Base-by-base conservation (phyloP, 30 jellyfish, hydroid and myxozoan genomes). In the Sanderia malayensis region DNA sequence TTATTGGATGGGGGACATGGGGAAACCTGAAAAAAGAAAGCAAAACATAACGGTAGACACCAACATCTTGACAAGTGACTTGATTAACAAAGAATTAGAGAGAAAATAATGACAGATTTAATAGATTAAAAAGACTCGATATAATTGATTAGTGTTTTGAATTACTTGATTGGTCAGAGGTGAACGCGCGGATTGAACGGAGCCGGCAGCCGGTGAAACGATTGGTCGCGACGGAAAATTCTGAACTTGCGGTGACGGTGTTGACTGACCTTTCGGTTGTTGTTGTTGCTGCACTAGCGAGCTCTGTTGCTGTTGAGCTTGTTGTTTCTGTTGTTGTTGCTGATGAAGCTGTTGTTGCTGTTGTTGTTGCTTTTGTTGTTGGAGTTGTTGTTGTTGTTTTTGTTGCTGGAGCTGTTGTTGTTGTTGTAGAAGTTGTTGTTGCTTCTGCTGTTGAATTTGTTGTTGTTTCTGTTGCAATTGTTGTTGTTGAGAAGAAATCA, bases 1-100 rank as follows among this genome's bases (percentile, higher is more conserved):
- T 82, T 82, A 10, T 84, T 84, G 0, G 82, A 77, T 9, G 94
- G 70, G 21, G 94, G 94, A 20, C 79, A 71, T 0, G 94, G 94
- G 19, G 94, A 82, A 46, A 84, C 81, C 69, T 49, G 52, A 6
- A 37, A 37, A 37, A 37, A 37, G 13, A 37, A 37, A 37, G 6
- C 52, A 37, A 37, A 37, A 37, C 6, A 37, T 6, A 37, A 37
- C 13, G 52, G 52, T 37, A 4, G 52, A n/a, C n/a, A n/a, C n/a
- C n/a, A n/a, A n/a, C n/a, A n/a, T n/a, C n/a, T n/a, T n/a, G n/a
- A n/a, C n/a, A n/a, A n/a, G n/a, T n/a, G n/a, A n/a, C n/a, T n/a
- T n/a, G n/a, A n/a, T n/a, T n/a, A n/a, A n/a, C n/a, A n/a, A n/a
- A n/a, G n/a, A n/a, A n/a, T n/a, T n/a, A n/a, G n/a, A n/a, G n/a